phyloP scores from a whole-genome alignment of 2,888 invertebrate species.

The Salpingus planirostris region DNA sequence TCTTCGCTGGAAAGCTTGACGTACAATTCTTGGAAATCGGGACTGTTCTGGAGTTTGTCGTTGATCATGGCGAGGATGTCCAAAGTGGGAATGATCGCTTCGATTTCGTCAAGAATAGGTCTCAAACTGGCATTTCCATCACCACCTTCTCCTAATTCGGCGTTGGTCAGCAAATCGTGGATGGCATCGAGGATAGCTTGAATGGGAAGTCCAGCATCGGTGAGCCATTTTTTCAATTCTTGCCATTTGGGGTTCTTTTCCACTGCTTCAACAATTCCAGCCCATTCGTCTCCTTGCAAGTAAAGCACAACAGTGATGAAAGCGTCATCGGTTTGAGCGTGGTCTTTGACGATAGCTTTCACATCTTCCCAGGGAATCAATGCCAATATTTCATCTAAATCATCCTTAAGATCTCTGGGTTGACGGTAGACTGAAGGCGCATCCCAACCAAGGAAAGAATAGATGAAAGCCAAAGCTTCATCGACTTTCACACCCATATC shows the following conservation, averaged over 20 bases:
- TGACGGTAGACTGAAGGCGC: conserved; percentile 1
- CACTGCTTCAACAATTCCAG: conserved; percentile 17
- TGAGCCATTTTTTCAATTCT: conserved; percentile 17
- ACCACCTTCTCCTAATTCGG: conserved; percentile 8
- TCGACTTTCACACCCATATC: conserved; percentile 20
- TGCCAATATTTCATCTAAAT: conserved; percentile 16
- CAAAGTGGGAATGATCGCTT: conserved; percentile 18
- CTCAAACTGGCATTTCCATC: conserved; percentile 7
- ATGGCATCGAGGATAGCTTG: conserved; percentile 12
- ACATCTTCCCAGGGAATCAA: conserved; percentile 22
- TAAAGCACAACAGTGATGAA: conserved; percentile 20
- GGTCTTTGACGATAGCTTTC: conserved; percentile 18
- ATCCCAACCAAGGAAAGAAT: conserved; percentile 21
- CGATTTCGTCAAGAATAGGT: conserved; percentile 21
- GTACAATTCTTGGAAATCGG: conserved; percentile 22
- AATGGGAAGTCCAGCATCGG: conserved; percentile 19
- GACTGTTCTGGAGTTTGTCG: conserved; percentile 19
- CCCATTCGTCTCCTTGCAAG: conserved; percentile 25
- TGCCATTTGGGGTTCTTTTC: conserved; percentile 12
- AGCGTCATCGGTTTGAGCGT: conserved; percentile 22
- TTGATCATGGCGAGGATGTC: conserved; percentile 16
- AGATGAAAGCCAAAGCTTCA: conserved; percentile 12
- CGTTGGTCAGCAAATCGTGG: conserved; percentile 7
- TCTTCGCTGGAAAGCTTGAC: conserved; percentile 20
- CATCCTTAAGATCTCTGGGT: not conserved